These are phyloP conservation scores for Eupithecia pulchellata DNA, from an alignment of 2,888 invertebrate genomes.

Conservation along the genomic window DNA sequence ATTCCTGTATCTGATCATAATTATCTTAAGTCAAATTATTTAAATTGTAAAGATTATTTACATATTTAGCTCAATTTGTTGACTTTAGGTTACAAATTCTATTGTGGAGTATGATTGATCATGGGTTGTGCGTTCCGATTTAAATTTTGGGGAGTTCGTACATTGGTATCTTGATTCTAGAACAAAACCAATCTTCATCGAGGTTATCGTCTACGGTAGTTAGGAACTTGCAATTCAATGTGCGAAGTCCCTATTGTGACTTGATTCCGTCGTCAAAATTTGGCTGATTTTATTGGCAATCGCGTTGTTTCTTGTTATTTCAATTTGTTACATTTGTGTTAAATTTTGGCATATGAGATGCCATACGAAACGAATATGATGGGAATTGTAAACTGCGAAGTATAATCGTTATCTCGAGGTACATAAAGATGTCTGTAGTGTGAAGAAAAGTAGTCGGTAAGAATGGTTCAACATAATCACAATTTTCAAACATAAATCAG, in stretches of 20 bases:
- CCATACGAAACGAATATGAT: constrained; percentile 20
- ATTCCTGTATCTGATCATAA: constrained; percentile 48
- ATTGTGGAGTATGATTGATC: constrained; percentile 62
- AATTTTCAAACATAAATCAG: constrained; percentile 50
- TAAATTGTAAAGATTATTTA: constrained; percentile 52
- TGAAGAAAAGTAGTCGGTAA: constrained; percentile 33
- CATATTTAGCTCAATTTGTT: constrained; percentile 75
- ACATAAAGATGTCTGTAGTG: neutral
- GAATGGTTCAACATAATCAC: constrained; percentile 53
- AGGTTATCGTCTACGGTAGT: neutral
- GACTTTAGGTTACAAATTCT: constrained; percentile 73
- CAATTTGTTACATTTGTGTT: constrained; percentile 27
- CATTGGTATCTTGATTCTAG: neutral
- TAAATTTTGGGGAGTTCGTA: constrained; percentile 46
- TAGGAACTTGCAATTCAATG: constrained; percentile 40
- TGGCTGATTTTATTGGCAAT: constrained; percentile 64
- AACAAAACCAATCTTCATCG: neutral
- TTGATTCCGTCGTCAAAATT: constrained; percentile 77
- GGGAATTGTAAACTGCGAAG: constrained; percentile 34
- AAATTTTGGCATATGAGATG: constrained; percentile 28
- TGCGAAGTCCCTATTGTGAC: constrained; percentile 55
- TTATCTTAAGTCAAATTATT: constrained; percentile 51
- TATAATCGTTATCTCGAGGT: constrained; percentile 54
- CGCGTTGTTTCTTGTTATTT: constrained; percentile 50
- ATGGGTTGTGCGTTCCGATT: constrained; percentile 76